Evolutionary conservation across 1,140 invertebrate genomes (phyloP).

Genomic region (Drosophila littoralis): DNA sequence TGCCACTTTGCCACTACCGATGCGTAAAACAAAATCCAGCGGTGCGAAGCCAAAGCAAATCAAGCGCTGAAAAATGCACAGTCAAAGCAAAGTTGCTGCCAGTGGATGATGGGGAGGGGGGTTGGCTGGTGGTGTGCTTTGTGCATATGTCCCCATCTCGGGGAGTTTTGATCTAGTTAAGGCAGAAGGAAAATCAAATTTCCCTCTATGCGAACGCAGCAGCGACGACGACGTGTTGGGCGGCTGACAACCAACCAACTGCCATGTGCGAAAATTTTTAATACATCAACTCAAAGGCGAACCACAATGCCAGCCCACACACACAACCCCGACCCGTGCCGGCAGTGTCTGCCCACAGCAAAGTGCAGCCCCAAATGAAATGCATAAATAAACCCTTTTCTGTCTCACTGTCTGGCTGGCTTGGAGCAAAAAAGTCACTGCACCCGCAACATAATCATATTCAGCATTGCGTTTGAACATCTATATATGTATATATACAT

Average conservation of each 20-base stretch:
- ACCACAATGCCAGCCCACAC: constrained; percentile 40
- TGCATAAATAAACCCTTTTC: constrained; percentile 74
- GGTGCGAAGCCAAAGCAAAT: constrained; percentile 28
- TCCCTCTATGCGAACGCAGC: constrained; percentile 36
- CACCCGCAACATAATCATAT: constrained; percentile 75
- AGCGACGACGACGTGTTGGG: constrained; percentile 20
- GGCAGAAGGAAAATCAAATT: constrained; percentile 71
- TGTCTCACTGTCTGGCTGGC: constrained; percentile 18
- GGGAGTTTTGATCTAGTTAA: constrained; percentile 31
- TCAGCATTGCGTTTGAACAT: constrained; percentile 42
- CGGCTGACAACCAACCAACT: constrained; percentile 60
- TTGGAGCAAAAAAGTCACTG: constrained; percentile 42
- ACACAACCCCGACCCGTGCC: background rate
- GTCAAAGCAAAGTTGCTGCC: constrained; percentile 53
- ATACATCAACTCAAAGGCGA: constrained; percentile 78
- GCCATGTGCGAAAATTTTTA: constrained; percentile 82
- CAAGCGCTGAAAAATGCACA: constrained; percentile 59
- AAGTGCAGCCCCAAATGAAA: constrained; percentile 69
- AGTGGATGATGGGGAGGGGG: constrained; percentile 2
- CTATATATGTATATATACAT: constrained; percentile 10
- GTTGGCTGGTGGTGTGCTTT: constrained; percentile 1
- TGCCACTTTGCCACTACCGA: constrained; percentile 9
- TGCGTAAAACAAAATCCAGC: constrained; percentile 30
- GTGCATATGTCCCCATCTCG: background rate
- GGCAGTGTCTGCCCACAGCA: constrained; percentile 28